These are phyloP conservation scores for Portevinia maculata DNA, from an alignment of 2,888 invertebrate species.

Conservation along the genomic window DNA sequence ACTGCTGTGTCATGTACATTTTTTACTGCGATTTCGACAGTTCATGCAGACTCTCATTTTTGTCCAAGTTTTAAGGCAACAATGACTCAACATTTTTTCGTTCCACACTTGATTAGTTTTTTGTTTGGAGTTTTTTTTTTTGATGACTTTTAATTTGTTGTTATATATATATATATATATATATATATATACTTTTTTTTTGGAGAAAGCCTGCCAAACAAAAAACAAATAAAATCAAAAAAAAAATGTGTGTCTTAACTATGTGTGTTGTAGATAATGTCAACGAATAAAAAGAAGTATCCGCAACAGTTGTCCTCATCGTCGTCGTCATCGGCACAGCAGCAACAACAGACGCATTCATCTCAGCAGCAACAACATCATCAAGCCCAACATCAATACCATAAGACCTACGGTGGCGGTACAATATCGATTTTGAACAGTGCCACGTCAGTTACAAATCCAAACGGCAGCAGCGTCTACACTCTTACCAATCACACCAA, in stretches of 20 bases:
- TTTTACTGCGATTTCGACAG: no score
- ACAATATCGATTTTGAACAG: conserved; percentile 78
- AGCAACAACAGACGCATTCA: conserved; percentile 72
- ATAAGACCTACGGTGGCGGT: conserved; percentile 77
- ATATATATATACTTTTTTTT: no score
- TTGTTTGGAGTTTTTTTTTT: conserved; percentile 17
- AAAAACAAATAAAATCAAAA: conserved; percentile 21
- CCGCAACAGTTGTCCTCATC: conserved; percentile 69
- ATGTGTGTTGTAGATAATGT: conserved; percentile 79
- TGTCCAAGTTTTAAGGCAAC: neutral
- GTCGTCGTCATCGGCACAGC: conserved; percentile 60
- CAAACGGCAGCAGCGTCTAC: conserved; percentile 46
- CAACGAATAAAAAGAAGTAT: conserved; percentile 79
- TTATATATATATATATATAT: no score
- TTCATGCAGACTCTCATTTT: no score
- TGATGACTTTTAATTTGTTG: conserved; percentile 34
- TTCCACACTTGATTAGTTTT: conserved; percentile 3
- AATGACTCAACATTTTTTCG: conserved; percentile 1
- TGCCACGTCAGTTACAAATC: conserved; percentile 50
- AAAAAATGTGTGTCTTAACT: conserved; percentile 53
- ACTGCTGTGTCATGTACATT: no score
- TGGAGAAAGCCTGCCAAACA: conserved; percentile 45
- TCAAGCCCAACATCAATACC: conserved; percentile 74
- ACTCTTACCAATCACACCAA: conserved; percentile 59
- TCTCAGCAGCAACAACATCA: conserved; percentile 76